These are phyloP conservation scores for Cylloceria caligata DNA, from an alignment of 2,888 invertebrate genomes.

Conservation along the genomic window DNA sequence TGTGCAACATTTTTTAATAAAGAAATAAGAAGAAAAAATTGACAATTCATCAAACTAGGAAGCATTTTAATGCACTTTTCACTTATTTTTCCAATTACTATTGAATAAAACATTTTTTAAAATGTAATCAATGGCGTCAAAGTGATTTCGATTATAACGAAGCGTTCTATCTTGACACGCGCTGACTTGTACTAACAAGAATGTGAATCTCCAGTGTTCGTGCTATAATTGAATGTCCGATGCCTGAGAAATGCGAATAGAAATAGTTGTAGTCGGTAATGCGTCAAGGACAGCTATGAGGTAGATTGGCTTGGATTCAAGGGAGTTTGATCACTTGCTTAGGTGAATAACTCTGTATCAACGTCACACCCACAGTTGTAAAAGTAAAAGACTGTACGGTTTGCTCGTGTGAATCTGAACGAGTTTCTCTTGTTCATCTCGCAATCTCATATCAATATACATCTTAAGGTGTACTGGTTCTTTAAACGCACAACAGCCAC, in stretches of 20 bases:
- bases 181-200: neutral
- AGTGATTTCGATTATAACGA: neutral
- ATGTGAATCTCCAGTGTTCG: neutral
- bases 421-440: constrained; percentile 6
- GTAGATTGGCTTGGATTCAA: constrained; percentile 37
- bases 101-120: neutral
- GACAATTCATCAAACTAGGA: neutral
- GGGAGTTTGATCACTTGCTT: constrained; percentile 54
- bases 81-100: neutral
- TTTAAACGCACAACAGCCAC: neutral
- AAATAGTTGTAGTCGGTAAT: neutral
- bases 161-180: neutral
- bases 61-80: neutral
- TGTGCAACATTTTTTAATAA: constrained; percentile 54
- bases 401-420: constrained; percentile 10
- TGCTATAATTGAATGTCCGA: neutral
- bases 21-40: neutral
- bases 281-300: constrained; percentile 48
- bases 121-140: neutral
- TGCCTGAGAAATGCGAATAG: neutral
- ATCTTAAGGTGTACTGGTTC: neutral
- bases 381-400: constrained; percentile 12
- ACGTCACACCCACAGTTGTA: constrained; percentile 43
- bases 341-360: constrained; percentile 43
- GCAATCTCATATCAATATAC: constrained; percentile 22